These are phyloP conservation scores for Stichodactyla helianthus DNA, from an alignment of 64 coral and sea anemone genomes.

Conservation along the genomic window DNA sequence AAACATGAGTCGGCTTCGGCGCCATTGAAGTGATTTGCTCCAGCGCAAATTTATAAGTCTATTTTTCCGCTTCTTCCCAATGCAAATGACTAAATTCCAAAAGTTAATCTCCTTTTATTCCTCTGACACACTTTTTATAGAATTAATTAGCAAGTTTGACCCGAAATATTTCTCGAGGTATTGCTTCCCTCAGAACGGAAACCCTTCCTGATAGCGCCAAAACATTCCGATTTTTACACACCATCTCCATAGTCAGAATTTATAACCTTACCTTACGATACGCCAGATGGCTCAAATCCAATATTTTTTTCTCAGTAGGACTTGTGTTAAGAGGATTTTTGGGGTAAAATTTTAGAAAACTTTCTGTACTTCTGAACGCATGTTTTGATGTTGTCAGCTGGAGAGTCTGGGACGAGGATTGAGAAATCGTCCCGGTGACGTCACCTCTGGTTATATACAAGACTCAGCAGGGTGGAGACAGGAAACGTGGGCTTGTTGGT, in stretches of 20 bases:
- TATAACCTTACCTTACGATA: neutral
- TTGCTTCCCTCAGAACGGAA: neutral
- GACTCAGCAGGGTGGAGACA: constrained; percentile 15
- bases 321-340: neutral
- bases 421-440: constrained; percentile 10
- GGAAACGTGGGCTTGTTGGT: constrained; percentile 21
- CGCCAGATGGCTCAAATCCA: neutral
- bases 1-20: constrained; percentile 10
- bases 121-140: neutral
- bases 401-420: constrained; percentile 4
- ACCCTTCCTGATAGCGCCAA: neutral
- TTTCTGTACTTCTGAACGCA: neutral
- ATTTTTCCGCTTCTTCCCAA: neutral
- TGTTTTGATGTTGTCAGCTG: neutral
- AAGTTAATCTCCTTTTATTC: neutral
- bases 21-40: neutral
- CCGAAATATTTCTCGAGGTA: neutral
- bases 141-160: neutral
- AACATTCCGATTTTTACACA: neutral
- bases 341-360: neutral
- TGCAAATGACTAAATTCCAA: neutral
- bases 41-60: neutral
- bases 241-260: neutral
- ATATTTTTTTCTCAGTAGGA: neutral
- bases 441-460: neutral